phyloP scores from a whole-genome alignment of 2,113 vertebrate species.

The Arizona elegans region DNA sequence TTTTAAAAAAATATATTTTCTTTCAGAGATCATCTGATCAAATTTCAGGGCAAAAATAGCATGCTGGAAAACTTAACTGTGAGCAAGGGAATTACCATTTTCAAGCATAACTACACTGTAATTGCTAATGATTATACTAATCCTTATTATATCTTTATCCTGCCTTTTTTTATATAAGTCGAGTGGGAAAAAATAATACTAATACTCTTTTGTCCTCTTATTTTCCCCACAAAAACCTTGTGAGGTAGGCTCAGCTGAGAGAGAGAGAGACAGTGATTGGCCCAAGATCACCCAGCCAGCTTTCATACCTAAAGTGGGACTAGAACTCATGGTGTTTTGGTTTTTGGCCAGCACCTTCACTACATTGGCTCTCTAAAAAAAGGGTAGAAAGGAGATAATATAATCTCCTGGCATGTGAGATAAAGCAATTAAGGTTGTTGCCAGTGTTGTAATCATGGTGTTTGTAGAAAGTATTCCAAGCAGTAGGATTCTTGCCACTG shows the following conservation, averaged over 20 bases:
- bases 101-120: not conserved
- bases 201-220: not conserved
- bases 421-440: slow-evolving; percentile 17
- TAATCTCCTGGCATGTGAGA: slow-evolving; percentile 24
- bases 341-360: not conserved
- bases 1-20: slow-evolving; percentile 6
- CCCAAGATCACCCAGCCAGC: not conserved
- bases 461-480: slow-evolving; percentile 15
- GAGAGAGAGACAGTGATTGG: not conserved
- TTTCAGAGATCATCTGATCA: slow-evolving; percentile 22
- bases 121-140: not conserved
- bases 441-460: slow-evolving; percentile 22
- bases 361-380: not conserved
- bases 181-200: not conserved
- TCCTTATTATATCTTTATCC: not conserved
- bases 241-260: not conserved
- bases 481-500: not conserved
- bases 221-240: not conserved
- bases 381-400: not conserved
- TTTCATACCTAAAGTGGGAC: not conserved
- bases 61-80: not conserved
- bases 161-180: not conserved
- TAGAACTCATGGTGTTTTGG: not conserved
- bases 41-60: slow-evolving; percentile 27
- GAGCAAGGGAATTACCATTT: not conserved